phyloP scores from a whole-genome alignment of 2,797 vertebrate species.

The Pseudotriccus pelzelni region DNA sequence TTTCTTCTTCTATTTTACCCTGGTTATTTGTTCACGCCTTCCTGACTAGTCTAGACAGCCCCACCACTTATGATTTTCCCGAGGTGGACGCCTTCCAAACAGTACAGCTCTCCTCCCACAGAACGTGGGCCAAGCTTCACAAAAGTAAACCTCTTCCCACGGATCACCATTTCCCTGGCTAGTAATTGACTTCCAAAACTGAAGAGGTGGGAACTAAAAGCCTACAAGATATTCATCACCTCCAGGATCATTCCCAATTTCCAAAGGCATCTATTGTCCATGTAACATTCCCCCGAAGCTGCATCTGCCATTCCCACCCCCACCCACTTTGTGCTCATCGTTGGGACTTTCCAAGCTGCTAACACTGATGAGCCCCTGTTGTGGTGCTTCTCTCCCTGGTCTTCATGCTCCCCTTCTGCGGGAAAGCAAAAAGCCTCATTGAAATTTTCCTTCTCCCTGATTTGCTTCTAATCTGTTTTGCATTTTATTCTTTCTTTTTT shows the following conservation, averaged over 20 bases:
- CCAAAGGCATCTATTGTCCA: not conserved
- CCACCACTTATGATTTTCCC: not conserved
- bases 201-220: not conserved
- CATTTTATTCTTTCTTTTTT: not conserved
- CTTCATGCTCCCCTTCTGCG: not conserved
- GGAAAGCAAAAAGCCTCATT: not conserved
- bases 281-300: not conserved
- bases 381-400: not conserved
- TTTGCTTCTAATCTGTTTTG: constrained; percentile 7
- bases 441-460: not conserved
- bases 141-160: constrained; percentile 31
- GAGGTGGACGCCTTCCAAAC: not conserved
- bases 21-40: constrained; percentile 9
- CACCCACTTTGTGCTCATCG: rapidly evolving
- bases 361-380: not conserved
- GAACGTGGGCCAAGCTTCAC: constrained; percentile 2
- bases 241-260: not conserved
- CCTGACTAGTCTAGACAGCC: constrained; percentile 59
- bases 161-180: not conserved
- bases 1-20: not conserved
- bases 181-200: not conserved
- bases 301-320: not conserved
- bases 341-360: not conserved
- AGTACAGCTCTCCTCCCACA: not conserved
- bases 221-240: not conserved